Percentiles rank a stretch among this genome's conserved stretches.
phyloP scores from a whole-genome alignment of 2,888 invertebrate species.

The Micoletzkya japonica region DNA sequence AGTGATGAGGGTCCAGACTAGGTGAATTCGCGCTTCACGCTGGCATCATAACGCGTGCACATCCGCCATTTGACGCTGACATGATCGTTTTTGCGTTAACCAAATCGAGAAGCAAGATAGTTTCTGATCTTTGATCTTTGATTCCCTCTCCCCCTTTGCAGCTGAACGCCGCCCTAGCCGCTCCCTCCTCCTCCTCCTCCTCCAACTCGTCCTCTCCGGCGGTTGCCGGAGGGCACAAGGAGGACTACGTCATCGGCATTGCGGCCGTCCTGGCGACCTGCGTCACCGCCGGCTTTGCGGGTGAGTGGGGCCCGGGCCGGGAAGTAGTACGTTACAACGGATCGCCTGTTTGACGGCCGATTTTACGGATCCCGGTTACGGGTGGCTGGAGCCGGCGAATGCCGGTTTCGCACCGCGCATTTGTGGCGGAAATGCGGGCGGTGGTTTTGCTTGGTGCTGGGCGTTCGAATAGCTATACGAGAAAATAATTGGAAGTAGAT shows the following conservation, averaged over 20 bases:
- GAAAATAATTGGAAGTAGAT: no score
- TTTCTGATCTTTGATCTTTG: no score
- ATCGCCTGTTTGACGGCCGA: no score
- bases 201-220: neutral
- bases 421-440: neutral
- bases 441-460: neutral
- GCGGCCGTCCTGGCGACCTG: conserved; percentile 62
- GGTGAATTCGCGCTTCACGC: no score
- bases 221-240: conserved; percentile 31
- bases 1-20: no score
- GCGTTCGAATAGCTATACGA: neutral
- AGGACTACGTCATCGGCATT: conserved; percentile 60
- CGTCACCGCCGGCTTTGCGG: conserved; percentile 65
- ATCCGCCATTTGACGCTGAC: no score
- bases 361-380: neutral
- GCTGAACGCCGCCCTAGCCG: conserved; percentile 42
- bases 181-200: conserved; percentile 17
- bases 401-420: neutral
- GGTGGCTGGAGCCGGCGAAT: neutral
- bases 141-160: conserved; percentile 23
- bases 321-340: no score
- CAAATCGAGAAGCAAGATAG: no score
- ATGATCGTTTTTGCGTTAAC: no score
- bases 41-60: no score
- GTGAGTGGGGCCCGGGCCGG: conserved; percentile 31